Evolutionary conservation across 2,113 vertebrate species (phyloP), one percentile per base, ranked within the genome.

Genomic region (Semicossyphus pulcher): DNA sequence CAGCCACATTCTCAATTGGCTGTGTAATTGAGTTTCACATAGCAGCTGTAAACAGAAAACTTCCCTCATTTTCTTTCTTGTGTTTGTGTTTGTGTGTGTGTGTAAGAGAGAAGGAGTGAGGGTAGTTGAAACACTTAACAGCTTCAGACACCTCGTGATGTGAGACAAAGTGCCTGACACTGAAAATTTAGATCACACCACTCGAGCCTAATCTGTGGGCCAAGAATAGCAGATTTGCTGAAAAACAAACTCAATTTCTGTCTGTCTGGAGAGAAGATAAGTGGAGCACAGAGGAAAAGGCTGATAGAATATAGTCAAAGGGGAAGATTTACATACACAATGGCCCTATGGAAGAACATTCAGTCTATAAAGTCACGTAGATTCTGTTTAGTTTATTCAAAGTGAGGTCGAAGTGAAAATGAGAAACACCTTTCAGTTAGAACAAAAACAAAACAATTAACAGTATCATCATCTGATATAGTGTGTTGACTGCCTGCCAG

Each of bases 1-100:
- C 61, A 20, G 65, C 59, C 76, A 68, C 66, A 67, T 85, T 82
- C 75, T 84, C 85, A 88, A 86, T 83, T 86, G 82, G 44, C 78
- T 83, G 86, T 87, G 83, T 90, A 92, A 92, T 87, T 90, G 80
- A 90, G 81, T 91, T 86, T 90, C 57, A 80, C 61, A 29, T 61
- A n/a, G 74, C 72, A 56, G 72, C 65, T 82, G 83, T 79, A 85
- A 85, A 85, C 72, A 83, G 56, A 71, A 76, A 14, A 34, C 57
- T 67, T 67, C 61, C 67, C 71, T 64, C 18, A 20, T 61, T 72
- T 63, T 49, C 52, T 37, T 60, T 18, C 23, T 29, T 34, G 12
- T 37, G 57, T 58, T 5, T 37, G 26, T 57, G 23, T 34, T 32
- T 58, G 45, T 61, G 16, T 49, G 25, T 20, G n/a, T 31, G n/a